phyloP scores from a whole-genome alignment of 2,888 invertebrate genomes.

The Notodonta ziczac region DNA sequence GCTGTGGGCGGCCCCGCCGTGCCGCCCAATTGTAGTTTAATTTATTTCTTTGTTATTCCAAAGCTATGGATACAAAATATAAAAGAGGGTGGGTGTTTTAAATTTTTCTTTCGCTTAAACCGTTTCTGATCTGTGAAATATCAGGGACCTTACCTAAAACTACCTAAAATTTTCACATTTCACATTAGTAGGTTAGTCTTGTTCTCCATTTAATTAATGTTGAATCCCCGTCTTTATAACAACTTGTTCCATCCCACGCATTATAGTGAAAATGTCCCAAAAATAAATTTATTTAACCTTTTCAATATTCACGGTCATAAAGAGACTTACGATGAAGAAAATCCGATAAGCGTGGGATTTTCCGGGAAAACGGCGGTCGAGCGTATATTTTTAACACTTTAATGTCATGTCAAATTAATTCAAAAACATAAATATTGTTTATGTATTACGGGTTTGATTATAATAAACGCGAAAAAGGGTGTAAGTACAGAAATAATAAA shows the following conservation, averaged over 20 bases:
- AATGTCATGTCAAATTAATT: background rate
- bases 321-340: background rate
- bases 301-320: background rate
- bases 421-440: no score
- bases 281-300: background rate
- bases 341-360: background rate
- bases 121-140: background rate
- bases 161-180: no score
- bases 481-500: no score
- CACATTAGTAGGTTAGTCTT: no score
- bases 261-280: background rate
- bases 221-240: background rate
- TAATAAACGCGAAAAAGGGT: no score
- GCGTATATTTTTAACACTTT: background rate
- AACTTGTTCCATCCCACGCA: background rate
- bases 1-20: background rate
- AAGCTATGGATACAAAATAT: background rate
- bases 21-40: conserved; percentile 1
- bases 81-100: no score
- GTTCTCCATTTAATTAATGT: background rate
- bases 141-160: no score
- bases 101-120: background rate
- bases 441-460: no score
- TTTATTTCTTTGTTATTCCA: conserved; percentile 2
- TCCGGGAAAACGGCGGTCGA: background rate